Conservation (phyloP, 2,888 invertebrate genomes). For the Noctua fimbriata region DNA sequence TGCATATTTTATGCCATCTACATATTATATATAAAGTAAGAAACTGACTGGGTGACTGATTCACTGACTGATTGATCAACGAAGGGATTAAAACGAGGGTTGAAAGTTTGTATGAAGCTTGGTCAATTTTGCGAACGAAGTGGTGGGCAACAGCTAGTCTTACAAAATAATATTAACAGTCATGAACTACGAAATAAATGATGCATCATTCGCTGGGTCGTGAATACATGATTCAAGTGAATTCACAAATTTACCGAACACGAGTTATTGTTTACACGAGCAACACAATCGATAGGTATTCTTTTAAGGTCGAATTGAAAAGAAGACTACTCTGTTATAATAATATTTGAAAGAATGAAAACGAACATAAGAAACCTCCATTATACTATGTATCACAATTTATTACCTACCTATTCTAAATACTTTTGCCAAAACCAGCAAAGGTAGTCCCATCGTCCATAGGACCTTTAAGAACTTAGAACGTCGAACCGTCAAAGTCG, state of each 20-base stretch:
- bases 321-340: neutral
- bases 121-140: too few relatives aligned
- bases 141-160: neutral
- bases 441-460: neutral
- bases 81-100: too few relatives aligned
- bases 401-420: neutral
- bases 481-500: conserved; percentile 48
- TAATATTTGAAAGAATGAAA: neutral
- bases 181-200: conserved; percentile 6
- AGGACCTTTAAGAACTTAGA: conserved; percentile 38
- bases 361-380: neutral
- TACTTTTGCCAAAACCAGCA: neutral
- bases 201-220: conserved; percentile 27
- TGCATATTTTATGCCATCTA: conserved; percentile 24
- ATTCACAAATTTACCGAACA: conserved; percentile 32
- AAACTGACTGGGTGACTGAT: too few relatives aligned
- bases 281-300: conserved; percentile 17
- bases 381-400: neutral
- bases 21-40: too few relatives aligned
- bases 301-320: conserved; percentile 12
- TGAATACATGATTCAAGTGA: conserved; percentile 37
- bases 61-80: too few relatives aligned
- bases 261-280: conserved; percentile 2
- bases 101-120: too few relatives aligned
- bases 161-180: conserved; percentile 1